phyloP scores from a whole-genome alignment of 1,140 invertebrate genomes.

The Zaprionus tsacasi region DNA sequence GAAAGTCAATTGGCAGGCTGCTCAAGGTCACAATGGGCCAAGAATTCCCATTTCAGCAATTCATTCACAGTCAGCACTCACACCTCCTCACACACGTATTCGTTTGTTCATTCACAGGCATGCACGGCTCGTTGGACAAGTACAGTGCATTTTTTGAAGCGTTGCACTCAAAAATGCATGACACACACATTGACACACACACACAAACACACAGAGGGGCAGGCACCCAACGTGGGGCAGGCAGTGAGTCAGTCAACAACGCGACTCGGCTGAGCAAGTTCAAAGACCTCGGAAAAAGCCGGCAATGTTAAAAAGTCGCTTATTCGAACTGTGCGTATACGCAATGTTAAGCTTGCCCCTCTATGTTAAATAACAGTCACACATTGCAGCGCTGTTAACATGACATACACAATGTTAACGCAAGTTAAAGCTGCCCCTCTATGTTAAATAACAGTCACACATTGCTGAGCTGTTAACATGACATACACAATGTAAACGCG shows the following conservation, averaged over 20 bases:
- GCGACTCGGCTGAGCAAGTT: conserved; percentile 29
- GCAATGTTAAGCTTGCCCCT: neutral
- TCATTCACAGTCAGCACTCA: conserved; percentile 19
- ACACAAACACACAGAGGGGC: neutral
- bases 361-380: neutral
- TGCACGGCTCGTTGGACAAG: conserved; percentile 30
- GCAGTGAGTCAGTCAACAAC: neutral
- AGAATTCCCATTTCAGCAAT: conserved; percentile 23
- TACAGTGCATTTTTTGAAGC: conserved; percentile 6
- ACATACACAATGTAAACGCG: too few species aligned
- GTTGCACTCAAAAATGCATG: conserved; percentile 29
- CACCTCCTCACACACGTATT: conserved; percentile 15
- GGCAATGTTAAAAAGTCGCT: conserved; percentile 45
- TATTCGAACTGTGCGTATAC: neutral
- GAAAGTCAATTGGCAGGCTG: conserved; percentile 39
- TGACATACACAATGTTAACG: too few species aligned
- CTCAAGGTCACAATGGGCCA: conserved; percentile 30
- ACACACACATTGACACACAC: conserved; percentile 2
- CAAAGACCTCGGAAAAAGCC: conserved; percentile 72
- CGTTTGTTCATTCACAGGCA: conserved; percentile 24
- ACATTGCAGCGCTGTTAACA: too few species aligned
- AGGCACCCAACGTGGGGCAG: neutral
- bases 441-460: too few species aligned
- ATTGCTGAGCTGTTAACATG: too few species aligned
- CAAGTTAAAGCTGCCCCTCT: too few species aligned